Percentiles rank a stretch among this genome's conserved stretches.
phyloP scores from a whole-genome alignment of 1,140 invertebrate species.

The Campoletis sonorensis region DNA sequence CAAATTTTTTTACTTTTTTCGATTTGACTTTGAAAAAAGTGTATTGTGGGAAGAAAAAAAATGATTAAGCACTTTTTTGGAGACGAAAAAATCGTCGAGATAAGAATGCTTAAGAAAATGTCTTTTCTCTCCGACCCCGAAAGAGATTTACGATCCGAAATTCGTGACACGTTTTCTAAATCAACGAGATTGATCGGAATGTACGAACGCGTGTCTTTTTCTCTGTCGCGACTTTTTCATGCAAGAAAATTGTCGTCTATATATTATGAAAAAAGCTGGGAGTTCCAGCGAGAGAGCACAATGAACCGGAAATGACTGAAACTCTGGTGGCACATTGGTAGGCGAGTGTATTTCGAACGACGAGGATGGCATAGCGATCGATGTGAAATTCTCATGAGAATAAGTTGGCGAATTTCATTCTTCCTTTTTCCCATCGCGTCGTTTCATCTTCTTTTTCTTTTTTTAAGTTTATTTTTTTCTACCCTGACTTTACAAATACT shows the following conservation, averaged over 20 bases:
- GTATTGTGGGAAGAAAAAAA: too few relatives aligned
- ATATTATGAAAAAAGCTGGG: too few relatives aligned
- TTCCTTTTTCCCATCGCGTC: not conserved
- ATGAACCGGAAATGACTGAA: slow-evolving; percentile 50
- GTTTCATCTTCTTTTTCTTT: not conserved
- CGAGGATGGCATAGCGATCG: slow-evolving; percentile 27
- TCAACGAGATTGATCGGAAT: slow-evolving; percentile 26
- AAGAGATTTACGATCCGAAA: slow-evolving; percentile 10
- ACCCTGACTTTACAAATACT: slow-evolving; percentile 37
- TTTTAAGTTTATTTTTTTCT: not conserved
- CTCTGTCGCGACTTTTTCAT: slow-evolving; percentile 1
- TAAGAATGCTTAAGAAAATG: slow-evolving; percentile 16
- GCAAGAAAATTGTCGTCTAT: slow-evolving; percentile 15
- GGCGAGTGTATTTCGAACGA: not conserved
- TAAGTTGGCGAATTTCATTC: slow-evolving; percentile 15
- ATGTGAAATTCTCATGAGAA: slow-evolving; percentile 8
- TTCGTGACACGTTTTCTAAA: slow-evolving; percentile 23
- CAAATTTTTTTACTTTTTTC: too few relatives aligned
- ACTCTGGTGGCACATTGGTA: slow-evolving; percentile 29
- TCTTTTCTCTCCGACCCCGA: not conserved
- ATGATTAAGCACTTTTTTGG: too few relatives aligned
- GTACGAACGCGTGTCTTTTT: slow-evolving; percentile 13
- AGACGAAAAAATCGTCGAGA: not conserved
- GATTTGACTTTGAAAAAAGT: too few relatives aligned
- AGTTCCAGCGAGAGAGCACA: slow-evolving; percentile 21